These are phyloP conservation scores for Siniperca knerii DNA, from an alignment of 2,113 vertebrate species.

Conservation along the genomic window DNA sequence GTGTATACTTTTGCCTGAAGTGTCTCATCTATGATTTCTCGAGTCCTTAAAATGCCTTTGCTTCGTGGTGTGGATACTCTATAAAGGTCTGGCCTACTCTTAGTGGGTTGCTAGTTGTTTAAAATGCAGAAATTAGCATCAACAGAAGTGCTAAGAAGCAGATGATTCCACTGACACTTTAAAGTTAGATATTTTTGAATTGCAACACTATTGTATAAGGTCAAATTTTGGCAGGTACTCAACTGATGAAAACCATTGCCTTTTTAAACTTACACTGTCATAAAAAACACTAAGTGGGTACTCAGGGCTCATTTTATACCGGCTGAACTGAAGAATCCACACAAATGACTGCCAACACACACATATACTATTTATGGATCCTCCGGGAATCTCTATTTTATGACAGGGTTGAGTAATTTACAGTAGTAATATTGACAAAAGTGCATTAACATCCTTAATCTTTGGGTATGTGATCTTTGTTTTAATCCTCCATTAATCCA, in stretches of 20 bases:
- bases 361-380: constrained; percentile 14
- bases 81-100: not conserved
- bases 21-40: not conserved
- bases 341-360: constrained; percentile 34
- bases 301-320: constrained; percentile 41
- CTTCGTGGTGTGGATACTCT: not conserved
- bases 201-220: not conserved
- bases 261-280: constrained; percentile 29
- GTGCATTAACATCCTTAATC: constrained; percentile 36
- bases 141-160: not conserved
- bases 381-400: constrained; percentile 26
- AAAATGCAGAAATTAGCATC: not conserved
- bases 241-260: constrained; percentile 42
- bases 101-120: not conserved
- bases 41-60: not conserved
- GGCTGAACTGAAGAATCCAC: constrained; percentile 52
- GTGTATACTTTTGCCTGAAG: not conserved
- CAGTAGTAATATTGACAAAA: constrained; percentile 46
- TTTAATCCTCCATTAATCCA: constrained; percentile 27
- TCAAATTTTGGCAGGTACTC: constrained; percentile 30
- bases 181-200: constrained; percentile 1
- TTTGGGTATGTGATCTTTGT: constrained; percentile 34
- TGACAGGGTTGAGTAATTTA: constrained; percentile 42
- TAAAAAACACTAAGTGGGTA: constrained; percentile 37
- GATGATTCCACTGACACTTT: constrained; percentile 18